Evolutionary conservation across 2,113 vertebrate species (phyloP).

Genomic region (Aphyosemion australe): DNA sequence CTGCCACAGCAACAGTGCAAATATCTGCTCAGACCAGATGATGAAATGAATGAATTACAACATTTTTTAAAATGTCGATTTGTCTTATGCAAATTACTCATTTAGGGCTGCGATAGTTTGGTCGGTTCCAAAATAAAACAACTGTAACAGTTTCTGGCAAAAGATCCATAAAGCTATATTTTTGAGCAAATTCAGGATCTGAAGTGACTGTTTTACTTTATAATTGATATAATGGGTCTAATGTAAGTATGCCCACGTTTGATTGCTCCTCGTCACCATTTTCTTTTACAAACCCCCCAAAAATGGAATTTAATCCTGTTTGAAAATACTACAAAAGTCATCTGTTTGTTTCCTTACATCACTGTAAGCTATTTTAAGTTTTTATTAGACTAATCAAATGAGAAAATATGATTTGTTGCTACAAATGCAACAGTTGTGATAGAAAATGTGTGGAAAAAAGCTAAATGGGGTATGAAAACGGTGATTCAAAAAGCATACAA

Average conservation of each 20-base stretch:
- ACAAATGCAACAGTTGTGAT: conserved; percentile 5
- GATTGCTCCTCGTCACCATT: too few relatives aligned
- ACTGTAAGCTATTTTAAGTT: neutral
- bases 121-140: neutral
- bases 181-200: too few relatives aligned
- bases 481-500: conserved; percentile 51
- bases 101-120: too few relatives aligned
- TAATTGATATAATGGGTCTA: neutral
- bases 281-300: too few relatives aligned
- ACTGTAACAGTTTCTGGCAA: neutral
- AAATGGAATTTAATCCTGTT: neutral
- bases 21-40: neutral
- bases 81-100: conserved; percentile 4
- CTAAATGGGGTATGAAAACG: conserved; percentile 24
- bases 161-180: neutral
- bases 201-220: neutral
- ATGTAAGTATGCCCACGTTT: neutral
- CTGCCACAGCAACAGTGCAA: conserved; percentile 5
- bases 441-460: conserved; percentile 47
- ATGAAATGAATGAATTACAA: neutral
- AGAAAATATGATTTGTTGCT: conserved; percentile 18
- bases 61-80: neutral
- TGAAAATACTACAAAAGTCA: too few relatives aligned
- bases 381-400: neutral
- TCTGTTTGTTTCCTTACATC: conserved; percentile 4